Percentiles rank a stretch among this genome's conserved stretches.
phyloP scores from a whole-genome alignment of 1,140 invertebrate species.

The Meteorus sp. region DNA sequence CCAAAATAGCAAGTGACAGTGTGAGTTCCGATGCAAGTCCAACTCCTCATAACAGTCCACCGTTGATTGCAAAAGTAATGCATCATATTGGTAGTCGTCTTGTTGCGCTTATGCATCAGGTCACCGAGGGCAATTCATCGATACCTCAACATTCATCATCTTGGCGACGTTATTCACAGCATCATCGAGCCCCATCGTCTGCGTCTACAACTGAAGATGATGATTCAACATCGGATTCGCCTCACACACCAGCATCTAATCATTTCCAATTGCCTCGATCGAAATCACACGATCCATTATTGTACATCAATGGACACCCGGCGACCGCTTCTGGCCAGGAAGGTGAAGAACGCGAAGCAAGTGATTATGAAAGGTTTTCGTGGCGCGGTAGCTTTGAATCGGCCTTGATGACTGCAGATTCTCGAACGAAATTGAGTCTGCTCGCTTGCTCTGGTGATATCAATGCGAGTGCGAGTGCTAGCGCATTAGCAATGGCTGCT shows the following conservation, averaged over 20 bases:
- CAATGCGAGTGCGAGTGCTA: constrained; percentile 64
- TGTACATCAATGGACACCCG: constrained; percentile 62
- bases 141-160: constrained; percentile 50
- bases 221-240: constrained; percentile 68
- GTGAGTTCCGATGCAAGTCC: constrained; percentile 51
- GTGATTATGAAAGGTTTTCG: constrained; percentile 85
- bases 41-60: constrained; percentile 74
- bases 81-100: constrained; percentile 88
- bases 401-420: constrained; percentile 79
- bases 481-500: constrained; percentile 68
- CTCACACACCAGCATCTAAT: constrained; percentile 44
- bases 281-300: constrained; percentile 75
- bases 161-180: constrained; percentile 49
- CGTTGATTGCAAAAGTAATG: constrained; percentile 89
- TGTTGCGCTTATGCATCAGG: constrained; percentile 90
- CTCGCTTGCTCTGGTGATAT: constrained; percentile 66
- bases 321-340: constrained; percentile 55
- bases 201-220: constrained; percentile 79
- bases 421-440: constrained; percentile 74
- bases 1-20: constrained; percentile 66
- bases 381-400: constrained; percentile 90
- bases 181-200: constrained; percentile 66
- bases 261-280: constrained; percentile 64
- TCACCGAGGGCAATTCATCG: constrained; percentile 69
- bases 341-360: constrained; percentile 74